Percentiles rank a stretch among this genome's conserved stretches.
Conservation (phyloP, 2,113 vertebrate species). For the Ageneiosus marmoratus region DNA sequence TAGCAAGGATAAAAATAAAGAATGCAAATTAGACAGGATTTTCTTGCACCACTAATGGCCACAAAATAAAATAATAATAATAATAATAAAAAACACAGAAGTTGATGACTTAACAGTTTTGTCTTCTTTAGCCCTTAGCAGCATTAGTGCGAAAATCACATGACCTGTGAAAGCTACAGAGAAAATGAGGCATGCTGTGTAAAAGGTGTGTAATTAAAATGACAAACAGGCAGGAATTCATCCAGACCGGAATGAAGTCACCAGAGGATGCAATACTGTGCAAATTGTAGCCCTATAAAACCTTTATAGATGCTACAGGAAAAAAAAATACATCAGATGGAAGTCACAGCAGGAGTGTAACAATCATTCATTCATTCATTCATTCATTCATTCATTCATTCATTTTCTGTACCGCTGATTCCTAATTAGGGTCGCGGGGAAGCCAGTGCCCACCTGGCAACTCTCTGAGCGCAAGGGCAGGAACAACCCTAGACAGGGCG, state of each 20-base stretch:
- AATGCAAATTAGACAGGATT: slow-evolving; percentile 42
- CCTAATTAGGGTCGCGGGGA: too few species aligned
- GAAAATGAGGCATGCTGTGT: slow-evolving; percentile 1
- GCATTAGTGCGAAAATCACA: slow-evolving; percentile 9
- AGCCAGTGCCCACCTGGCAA: too few species aligned
- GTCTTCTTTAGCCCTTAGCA: slow-evolving; percentile 53
- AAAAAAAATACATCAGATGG: not conserved
- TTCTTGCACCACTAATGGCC: slow-evolving; percentile 42
- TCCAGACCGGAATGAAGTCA: slow-evolving; percentile 1
- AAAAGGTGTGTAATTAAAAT: slow-evolving; percentile 18
- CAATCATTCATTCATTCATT: too few species aligned
- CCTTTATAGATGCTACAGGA: not conserved
- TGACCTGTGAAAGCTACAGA: not conserved
- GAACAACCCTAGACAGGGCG: too few species aligned
- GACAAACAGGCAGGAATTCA: slow-evolving; percentile 19
- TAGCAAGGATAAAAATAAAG: slow-evolving; percentile 13
- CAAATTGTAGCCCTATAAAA: not conserved
- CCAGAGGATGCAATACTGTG: not conserved
- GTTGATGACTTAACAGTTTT: slow-evolving; percentile 57
- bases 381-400: too few species aligned
- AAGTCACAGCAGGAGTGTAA: not conserved
- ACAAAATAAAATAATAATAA: not conserved
- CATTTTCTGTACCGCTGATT: too few species aligned
- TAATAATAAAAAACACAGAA: slow-evolving; percentile 29
- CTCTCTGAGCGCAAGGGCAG: too few species aligned